These are phyloP conservation scores for Ophthalmolycus amberensis DNA, from an alignment of 2,113 vertebrate genomes.

Conservation along the genomic window DNA sequence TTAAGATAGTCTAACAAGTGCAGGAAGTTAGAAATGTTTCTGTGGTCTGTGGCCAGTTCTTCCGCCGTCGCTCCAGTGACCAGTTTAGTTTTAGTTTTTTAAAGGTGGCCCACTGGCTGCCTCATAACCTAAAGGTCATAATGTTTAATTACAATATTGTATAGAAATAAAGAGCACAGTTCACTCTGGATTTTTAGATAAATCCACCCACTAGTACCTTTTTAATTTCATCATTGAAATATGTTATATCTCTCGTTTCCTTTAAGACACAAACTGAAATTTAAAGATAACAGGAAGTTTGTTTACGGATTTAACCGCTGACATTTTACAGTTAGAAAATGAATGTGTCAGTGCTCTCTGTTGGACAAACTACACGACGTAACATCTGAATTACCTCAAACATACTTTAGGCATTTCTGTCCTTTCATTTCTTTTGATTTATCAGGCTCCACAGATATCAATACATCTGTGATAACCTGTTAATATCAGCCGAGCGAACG, in stretches of 20 bases:
- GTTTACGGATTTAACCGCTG: neutral
- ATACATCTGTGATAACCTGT: neutral
- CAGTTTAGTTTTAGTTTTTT: neutral
- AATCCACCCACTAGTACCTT: neutral
- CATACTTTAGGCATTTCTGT: neutral
- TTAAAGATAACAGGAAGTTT: neutral
- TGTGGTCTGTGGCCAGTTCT: conserved; percentile 26
- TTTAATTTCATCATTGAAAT: neutral
- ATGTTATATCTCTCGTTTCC: neutral
- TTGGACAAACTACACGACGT: too few species aligned
- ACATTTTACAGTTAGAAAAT: neutral
- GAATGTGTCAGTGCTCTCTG: too few species aligned
- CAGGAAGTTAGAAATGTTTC: conserved; percentile 9
- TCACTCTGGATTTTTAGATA: neutral
- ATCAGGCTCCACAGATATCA: neutral
- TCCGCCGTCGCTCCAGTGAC: neutral
- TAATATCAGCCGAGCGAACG: neutral
- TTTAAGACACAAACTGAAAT: neutral
- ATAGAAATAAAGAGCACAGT: too few species aligned
- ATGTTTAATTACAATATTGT: too few species aligned
- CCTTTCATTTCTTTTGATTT: too few species aligned
- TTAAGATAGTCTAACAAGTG: conserved; percentile 29
- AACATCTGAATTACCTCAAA: neutral
- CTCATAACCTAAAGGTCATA: neutral
- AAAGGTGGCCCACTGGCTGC: neutral